A percentile compares a stretch with the other conserved stretches of the same genome.
phyloP scores from a whole-genome alignment of 1,140 invertebrate species.

The Drosophila azteca region DNA sequence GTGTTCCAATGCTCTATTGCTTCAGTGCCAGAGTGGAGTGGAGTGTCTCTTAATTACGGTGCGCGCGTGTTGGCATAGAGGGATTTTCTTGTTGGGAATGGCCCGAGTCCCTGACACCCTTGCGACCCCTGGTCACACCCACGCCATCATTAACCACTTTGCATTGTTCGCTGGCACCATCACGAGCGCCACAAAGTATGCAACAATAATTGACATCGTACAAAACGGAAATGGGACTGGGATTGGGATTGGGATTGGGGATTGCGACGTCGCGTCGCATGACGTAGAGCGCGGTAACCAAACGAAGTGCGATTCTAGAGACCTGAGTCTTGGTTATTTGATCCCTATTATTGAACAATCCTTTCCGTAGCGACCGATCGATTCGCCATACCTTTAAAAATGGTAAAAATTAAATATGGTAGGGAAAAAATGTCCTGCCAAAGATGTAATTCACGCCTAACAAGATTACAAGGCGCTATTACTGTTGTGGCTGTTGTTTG shows the following conservation, averaged over 20 bases:
- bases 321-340: no score
- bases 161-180: slow-evolving; percentile 28
- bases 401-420: slow-evolving; percentile 51
- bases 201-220: slow-evolving; percentile 67
- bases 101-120: slow-evolving; percentile 37
- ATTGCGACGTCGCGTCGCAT: no score
- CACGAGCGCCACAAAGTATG: slow-evolving; percentile 43
- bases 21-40: slow-evolving; percentile 40
- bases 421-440: slow-evolving; percentile 19
- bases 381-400: slow-evolving; percentile 16
- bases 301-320: no score
- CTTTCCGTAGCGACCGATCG: slow-evolving; percentile 28
- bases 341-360: background rate
- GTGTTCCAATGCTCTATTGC: no score
- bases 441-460: slow-evolving; percentile 66
- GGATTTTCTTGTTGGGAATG: slow-evolving; percentile 67
- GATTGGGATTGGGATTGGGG: no score
- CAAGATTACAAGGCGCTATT: slow-evolving; percentile 51
- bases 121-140: slow-evolving; percentile 17
- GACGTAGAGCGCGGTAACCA: no score
- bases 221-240: slow-evolving; percentile 33
- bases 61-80: slow-evolving; percentile 75
- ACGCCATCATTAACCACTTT: slow-evolving; percentile 50
- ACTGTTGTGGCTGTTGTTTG: slow-evolving; percentile 27
- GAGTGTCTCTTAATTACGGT: slow-evolving; percentile 79